These are phyloP conservation scores for Anser cygnoides DNA, from an alignment of 2,113 vertebrate species.

Conservation along the genomic window DNA sequence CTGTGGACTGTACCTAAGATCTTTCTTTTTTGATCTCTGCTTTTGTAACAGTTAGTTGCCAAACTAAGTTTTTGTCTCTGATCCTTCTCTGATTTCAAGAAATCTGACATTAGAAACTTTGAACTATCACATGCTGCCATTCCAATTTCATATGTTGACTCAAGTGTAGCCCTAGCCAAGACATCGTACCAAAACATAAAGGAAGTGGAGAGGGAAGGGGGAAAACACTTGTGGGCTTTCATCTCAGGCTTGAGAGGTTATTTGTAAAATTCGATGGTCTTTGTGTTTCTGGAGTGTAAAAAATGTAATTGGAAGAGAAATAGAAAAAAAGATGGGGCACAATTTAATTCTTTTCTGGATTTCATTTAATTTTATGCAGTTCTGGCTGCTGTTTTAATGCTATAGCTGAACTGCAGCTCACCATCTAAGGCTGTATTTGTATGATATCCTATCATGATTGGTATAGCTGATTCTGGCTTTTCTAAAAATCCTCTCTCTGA, in stretches of 20 bases:
- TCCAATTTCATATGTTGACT: neutral
- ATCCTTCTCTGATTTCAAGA: neutral
- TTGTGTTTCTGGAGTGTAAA: neutral
- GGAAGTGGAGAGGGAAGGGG: neutral
- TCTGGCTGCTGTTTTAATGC: neutral
- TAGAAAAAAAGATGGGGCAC: neutral
- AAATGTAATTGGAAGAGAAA: neutral
- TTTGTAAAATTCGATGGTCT: neutral
- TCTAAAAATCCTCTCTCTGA: neutral
- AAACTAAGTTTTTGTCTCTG: neutral
- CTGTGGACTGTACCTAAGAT: neutral
- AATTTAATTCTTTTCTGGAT: neutral
- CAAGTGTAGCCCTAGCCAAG: neutral
- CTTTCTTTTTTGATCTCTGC: neutral
- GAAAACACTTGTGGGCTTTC: neutral
- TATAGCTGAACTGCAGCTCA: neutral
- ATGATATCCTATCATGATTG: neutral
- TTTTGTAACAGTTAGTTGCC: neutral
- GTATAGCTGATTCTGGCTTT: slow-evolving; percentile 20
- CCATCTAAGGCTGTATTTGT: neutral
- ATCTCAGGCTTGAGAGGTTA: neutral
- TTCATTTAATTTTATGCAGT: neutral
- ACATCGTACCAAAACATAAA: neutral
- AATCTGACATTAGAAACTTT: neutral
- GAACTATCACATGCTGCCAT: neutral